Evolutionary conservation across 2,113 vertebrate genomes (phyloP).

Genomic region (Symphodus melops): DNA sequence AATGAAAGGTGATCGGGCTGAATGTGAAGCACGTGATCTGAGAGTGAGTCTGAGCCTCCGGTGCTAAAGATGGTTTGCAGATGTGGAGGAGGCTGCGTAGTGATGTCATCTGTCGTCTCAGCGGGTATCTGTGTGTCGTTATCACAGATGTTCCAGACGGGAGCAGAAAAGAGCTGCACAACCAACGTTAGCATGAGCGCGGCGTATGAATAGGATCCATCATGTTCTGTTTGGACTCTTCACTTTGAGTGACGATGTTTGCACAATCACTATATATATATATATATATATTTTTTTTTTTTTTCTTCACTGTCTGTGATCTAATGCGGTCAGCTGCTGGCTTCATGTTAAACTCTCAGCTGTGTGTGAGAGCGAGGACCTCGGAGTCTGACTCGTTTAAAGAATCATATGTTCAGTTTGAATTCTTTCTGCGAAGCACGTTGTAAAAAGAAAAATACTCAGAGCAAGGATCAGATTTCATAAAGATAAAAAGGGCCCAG

Average conservation of each 20-base stretch:
- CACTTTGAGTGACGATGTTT: neutral
- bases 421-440: too few relatives aligned
- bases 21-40: slow-evolving; percentile 16
- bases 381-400: too few relatives aligned
- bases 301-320: neutral
- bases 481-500: too few relatives aligned
- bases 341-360: slow-evolving; percentile 6
- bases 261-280: slow-evolving; percentile 1
- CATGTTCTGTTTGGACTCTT: neutral
- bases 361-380: neutral
- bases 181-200: too few relatives aligned
- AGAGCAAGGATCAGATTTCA: too few relatives aligned
- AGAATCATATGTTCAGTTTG: too few relatives aligned
- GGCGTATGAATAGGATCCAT: too few relatives aligned
- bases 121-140: neutral
- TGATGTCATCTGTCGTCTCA: slow-evolving; percentile 11
- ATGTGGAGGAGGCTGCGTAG: slow-evolving; percentile 20
- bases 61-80: slow-evolving; percentile 18
- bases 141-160: neutral
- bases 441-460: too few relatives aligned
- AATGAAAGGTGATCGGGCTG: neutral
- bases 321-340: slow-evolving; percentile 12
- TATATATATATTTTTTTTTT: too few relatives aligned
- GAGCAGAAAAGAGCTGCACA: neutral
- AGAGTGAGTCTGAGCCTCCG: slow-evolving; percentile 11